phyloP scores from a whole-genome alignment of 2,797 vertebrate genomes.

The Phoeniculus purpureus region DNA sequence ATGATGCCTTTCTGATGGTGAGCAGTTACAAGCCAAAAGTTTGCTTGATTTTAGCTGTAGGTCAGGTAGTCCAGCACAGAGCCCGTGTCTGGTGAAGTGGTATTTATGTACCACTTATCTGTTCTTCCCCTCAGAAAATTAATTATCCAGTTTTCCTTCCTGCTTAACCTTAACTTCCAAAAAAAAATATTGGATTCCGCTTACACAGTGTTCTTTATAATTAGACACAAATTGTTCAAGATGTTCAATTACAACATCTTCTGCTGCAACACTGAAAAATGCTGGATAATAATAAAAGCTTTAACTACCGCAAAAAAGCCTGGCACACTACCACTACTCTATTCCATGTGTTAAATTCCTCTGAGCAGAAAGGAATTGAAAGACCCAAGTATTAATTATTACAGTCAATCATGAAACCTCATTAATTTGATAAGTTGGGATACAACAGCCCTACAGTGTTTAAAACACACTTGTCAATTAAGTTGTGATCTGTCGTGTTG shows the following conservation, averaged over 20 bases:
- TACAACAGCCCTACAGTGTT: background rate
- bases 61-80: slow-evolving; percentile 40
- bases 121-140: slow-evolving; percentile 39
- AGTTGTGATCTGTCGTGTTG: background rate
- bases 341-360: background rate
- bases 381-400: background rate
- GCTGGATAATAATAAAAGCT: slow-evolving; percentile 30
- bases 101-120: slow-evolving; percentile 44
- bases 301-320: slow-evolving; percentile 17
- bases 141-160: slow-evolving; percentile 62
- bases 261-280: slow-evolving; percentile 13
- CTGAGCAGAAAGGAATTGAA: slow-evolving; percentile 5
- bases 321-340: background rate
- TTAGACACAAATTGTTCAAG: slow-evolving; percentile 34
- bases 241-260: background rate
- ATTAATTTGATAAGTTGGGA: background rate
- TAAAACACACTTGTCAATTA: background rate
- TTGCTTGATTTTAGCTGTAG: slow-evolving; percentile 30
- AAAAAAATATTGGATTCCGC: slow-evolving; percentile 29
- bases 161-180: slow-evolving; percentile 51
- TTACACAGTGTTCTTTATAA: slow-evolving; percentile 40
- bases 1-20: background rate
- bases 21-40: background rate
- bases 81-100: slow-evolving; percentile 1
- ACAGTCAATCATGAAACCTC: background rate